phyloP scores from a whole-genome alignment of 2,797 vertebrate genomes.

The Eulemur mongoz region DNA sequence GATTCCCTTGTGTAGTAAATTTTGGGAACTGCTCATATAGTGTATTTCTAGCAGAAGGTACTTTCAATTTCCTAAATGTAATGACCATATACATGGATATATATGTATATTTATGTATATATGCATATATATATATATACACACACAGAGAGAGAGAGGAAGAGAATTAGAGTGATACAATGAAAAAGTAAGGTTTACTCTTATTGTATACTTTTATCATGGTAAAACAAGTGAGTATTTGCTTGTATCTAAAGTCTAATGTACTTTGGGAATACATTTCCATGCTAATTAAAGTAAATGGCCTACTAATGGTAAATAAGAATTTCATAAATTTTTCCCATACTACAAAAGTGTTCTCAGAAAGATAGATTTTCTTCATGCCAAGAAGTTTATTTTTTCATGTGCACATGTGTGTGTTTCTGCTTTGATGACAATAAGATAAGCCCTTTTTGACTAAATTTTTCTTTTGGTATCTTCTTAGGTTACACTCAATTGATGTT shows the following conservation, averaged over 20 bases:
- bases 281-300: background rate
- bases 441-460: background rate
- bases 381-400: background rate
- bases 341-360: background rate
- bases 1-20: background rate
- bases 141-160: background rate
- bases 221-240: background rate
- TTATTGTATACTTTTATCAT: background rate
- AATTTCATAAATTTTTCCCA: background rate
- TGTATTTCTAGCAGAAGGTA: background rate
- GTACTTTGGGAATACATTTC: background rate
- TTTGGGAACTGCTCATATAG: background rate
- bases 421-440: background rate
- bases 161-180: background rate
- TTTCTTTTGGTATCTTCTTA: background rate
- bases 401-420: background rate
- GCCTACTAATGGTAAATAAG: background rate
- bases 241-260: background rate
- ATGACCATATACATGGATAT: background rate
- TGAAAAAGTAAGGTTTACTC: background rate
- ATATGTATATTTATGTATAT: background rate
- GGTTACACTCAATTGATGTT: background rate
- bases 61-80: background rate
- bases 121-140: background rate
- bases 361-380: background rate